Evolutionary conservation across 2,888 invertebrate species (phyloP).

Genomic region (Andrena bicolor): DNA sequence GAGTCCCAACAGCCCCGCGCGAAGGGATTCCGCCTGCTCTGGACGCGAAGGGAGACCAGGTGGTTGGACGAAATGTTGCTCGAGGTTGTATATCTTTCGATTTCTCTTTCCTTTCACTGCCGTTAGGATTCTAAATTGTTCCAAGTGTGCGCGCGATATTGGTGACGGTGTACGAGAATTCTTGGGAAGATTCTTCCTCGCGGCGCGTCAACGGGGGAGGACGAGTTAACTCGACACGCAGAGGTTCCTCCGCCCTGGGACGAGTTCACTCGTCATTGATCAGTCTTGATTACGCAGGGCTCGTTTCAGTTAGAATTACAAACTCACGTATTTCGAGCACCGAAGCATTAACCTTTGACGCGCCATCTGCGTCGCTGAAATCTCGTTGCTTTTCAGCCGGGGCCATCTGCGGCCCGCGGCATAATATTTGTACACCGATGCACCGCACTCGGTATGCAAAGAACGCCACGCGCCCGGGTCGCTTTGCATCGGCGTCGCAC

Average conservation of each 20-base stretch:
- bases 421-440: constrained; percentile 47
- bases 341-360: constrained; percentile 51
- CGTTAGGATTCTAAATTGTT: constrained; percentile 1
- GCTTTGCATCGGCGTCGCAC: constrained; percentile 15
- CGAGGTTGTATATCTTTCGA: neutral
- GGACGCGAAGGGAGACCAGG: neutral
- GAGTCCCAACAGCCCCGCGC: neutral
- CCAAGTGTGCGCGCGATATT: neutral
- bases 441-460: constrained; percentile 22
- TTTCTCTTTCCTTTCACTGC: neutral
- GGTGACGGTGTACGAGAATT: too few species aligned
- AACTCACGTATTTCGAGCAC: constrained; percentile 28
- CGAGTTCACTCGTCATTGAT: too few species aligned
- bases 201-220: too few species aligned
- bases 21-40: neutral
- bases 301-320: neutral
- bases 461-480: constrained; percentile 11
- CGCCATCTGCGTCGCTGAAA: neutral
- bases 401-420: constrained; percentile 48
- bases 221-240: too few species aligned
- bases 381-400: constrained; percentile 44
- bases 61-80: neutral
- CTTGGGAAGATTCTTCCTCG: too few species aligned
- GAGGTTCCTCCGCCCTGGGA: too few species aligned
- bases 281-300: neutral